Percentiles rank a stretch among this genome's conserved stretches.
These are phyloP conservation scores for Nycticebus coucang DNA, from an alignment of 2,113 vertebrate species.

Conservation along the genomic window DNA sequence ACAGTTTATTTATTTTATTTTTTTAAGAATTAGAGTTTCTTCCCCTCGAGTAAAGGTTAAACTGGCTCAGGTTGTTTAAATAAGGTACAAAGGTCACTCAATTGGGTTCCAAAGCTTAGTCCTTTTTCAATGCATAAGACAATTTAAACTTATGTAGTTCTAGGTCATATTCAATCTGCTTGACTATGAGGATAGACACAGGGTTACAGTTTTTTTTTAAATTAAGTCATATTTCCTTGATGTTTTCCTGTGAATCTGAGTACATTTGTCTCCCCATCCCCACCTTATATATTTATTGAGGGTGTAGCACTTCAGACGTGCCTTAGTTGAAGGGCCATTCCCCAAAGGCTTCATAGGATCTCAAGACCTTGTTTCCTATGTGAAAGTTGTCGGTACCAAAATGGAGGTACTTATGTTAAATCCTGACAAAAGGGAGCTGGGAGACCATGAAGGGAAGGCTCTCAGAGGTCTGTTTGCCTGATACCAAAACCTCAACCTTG, in stretches of 20 bases:
- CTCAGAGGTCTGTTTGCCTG: background rate
- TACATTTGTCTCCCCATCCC: fast-evolving
- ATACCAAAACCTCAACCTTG: background rate
- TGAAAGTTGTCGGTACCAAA: background rate
- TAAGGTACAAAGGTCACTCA: no score
- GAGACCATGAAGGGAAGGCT: background rate
- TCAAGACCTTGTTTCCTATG: background rate
- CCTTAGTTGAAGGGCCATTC: background rate
- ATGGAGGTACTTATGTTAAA: background rate
- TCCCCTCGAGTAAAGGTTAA: no score
- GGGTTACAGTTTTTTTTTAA: background rate
- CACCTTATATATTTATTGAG: background rate
- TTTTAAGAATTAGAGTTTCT: no score
- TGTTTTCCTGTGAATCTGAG: background rate
- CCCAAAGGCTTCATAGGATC: background rate
- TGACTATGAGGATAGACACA: background rate
- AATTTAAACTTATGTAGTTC: background rate
- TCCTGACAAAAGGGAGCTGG: background rate
- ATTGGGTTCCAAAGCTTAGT: no score
- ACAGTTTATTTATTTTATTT: background rate
- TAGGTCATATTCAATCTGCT: background rate
- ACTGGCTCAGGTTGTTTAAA: no score
- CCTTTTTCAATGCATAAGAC: no score
- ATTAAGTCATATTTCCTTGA: background rate
- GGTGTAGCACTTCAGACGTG: background rate